These are phyloP conservation scores for Trichopria drosophilae DNA, from an alignment of 2,888 invertebrate species.

Conservation along the genomic window DNA sequence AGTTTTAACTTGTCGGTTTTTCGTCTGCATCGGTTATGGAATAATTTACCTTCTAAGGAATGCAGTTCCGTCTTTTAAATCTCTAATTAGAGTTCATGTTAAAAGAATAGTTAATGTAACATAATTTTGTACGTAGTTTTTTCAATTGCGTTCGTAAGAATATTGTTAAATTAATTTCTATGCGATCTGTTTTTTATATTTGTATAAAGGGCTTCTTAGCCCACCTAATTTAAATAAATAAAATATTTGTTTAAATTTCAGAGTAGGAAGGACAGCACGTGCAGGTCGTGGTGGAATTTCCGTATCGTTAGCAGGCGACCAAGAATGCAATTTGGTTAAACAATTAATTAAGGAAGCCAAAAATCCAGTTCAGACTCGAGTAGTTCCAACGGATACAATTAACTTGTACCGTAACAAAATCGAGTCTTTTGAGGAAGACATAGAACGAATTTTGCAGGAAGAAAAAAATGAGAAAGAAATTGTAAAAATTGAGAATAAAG, in stretches of 20 bases:
- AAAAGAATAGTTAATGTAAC: no score
- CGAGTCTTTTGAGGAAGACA: slow-evolving; percentile 74
- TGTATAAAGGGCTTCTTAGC: no score
- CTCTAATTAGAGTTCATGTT: no score
- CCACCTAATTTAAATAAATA: no score
- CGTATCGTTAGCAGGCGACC: slow-evolving; percentile 92
- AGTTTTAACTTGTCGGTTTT: no score
- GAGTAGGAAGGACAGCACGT: slow-evolving; percentile 93
- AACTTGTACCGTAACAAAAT: slow-evolving; percentile 81
- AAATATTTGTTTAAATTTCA: slow-evolving; percentile 23
- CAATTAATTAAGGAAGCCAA: slow-evolving; percentile 85
- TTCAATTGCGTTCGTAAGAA: no score
- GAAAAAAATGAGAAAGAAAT: slow-evolving; percentile 82
- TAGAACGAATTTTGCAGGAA: slow-evolving; percentile 80
- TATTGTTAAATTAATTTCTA: no score
- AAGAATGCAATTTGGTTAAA: slow-evolving; percentile 87
- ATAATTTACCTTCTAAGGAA: no score
- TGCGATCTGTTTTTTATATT: no score
- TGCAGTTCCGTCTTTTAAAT: no score
- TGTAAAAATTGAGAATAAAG: slow-evolving; percentile 82
- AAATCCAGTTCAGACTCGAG: slow-evolving; percentile 82
- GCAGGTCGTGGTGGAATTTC: slow-evolving; percentile 93
- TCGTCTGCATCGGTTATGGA: no score
- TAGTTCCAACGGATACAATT: slow-evolving; percentile 86
- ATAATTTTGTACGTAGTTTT: no score